A percentile compares a stretch with the other conserved stretches of the same genome.
These are phyloP conservation scores for Collichthys lucidus DNA, from an alignment of 2,113 vertebrate genomes.

Conservation along the genomic window DNA sequence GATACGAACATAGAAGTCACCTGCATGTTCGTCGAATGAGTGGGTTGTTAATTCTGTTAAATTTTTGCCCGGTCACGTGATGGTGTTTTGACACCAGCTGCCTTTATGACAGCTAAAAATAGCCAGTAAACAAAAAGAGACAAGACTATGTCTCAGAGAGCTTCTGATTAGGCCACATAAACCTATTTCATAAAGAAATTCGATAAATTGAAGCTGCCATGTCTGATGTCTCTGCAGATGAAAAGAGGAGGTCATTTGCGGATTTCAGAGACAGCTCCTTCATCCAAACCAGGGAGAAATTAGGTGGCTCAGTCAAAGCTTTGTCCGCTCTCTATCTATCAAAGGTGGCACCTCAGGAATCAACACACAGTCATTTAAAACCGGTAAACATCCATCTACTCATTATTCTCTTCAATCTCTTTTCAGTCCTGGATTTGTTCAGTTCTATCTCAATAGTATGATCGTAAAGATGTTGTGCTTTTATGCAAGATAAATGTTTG, in stretches of 20 bases:
- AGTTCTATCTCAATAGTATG: not conserved
- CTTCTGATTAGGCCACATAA: not conserved
- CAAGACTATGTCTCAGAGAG: not conserved
- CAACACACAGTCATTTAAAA: constrained; percentile 51
- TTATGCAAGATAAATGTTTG: not conserved
- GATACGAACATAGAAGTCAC: not conserved
- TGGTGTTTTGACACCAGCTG: not conserved
- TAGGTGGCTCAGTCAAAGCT: constrained; percentile 79
- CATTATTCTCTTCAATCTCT: not conserved
- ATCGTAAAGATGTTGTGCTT: not conserved
- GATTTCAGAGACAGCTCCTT: constrained; percentile 74
- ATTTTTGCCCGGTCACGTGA: not conserved
- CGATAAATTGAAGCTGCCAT: not conserved
- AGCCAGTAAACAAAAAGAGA: not conserved
- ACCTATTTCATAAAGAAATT: constrained; percentile 4
- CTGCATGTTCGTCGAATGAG: not conserved
- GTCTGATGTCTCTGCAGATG: constrained; percentile 73
- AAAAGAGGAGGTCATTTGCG: constrained; percentile 72
- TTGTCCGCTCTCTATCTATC: constrained; percentile 84
- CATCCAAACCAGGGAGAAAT: constrained; percentile 65
- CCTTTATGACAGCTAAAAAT: not conserved
- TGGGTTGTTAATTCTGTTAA: not conserved
- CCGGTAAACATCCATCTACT: constrained; percentile 60
- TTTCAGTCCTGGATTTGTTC: not conserved
- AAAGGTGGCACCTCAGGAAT: constrained; percentile 72